A percentile compares a stretch with the other conserved stretches of the same genome.
These are phyloP conservation scores for Drosophila macrospina DNA, from an alignment of 2,888 invertebrate genomes.

Conservation along the genomic window DNA sequence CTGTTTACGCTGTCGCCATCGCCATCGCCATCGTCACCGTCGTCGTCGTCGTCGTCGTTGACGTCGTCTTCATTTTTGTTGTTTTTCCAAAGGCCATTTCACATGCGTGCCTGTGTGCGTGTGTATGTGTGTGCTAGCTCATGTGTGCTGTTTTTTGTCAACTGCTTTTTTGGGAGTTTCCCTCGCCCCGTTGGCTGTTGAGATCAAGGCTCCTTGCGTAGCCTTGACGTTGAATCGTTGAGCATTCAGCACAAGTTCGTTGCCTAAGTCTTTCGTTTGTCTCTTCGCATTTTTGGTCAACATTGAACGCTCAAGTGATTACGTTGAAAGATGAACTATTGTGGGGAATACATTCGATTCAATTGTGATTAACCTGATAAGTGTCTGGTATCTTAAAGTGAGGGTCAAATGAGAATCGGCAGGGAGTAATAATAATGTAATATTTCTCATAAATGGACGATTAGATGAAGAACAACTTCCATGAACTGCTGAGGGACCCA, in stretches of 20 bases:
- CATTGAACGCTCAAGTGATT: conserved; percentile 47
- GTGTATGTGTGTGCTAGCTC: conserved; percentile 12
- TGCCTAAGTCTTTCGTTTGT: conserved; percentile 61
- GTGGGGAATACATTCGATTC: conserved; percentile 8
- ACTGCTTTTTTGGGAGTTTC: conserved; percentile 58
- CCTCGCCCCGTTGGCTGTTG: conserved; percentile 58
- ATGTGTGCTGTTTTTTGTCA: conserved; percentile 52
- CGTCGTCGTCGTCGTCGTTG: conserved; percentile 30
- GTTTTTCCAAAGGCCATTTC: conserved; percentile 76
- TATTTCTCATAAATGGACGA: too few relatives aligned
- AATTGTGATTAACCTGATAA: conserved; percentile 21
- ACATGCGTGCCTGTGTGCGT: conserved; percentile 7
- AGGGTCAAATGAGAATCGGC: background rate
- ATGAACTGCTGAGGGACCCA: too few relatives aligned
- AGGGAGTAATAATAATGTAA: too few relatives aligned
- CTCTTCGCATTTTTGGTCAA: conserved; percentile 9
- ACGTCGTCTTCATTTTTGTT: conserved; percentile 29
- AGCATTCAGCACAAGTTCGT: conserved; percentile 62
- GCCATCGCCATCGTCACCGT: conserved; percentile 23
- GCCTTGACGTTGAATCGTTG: conserved; percentile 77
- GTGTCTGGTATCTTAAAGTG: background rate
- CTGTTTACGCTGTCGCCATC: conserved; percentile 37
- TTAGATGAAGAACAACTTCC: too few relatives aligned
- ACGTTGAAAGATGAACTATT: conserved; percentile 21
- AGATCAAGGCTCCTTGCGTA: conserved; percentile 71